These are phyloP conservation scores for Xestia c-nigrum DNA, from an alignment of 2,888 invertebrate species.

Conservation along the genomic window DNA sequence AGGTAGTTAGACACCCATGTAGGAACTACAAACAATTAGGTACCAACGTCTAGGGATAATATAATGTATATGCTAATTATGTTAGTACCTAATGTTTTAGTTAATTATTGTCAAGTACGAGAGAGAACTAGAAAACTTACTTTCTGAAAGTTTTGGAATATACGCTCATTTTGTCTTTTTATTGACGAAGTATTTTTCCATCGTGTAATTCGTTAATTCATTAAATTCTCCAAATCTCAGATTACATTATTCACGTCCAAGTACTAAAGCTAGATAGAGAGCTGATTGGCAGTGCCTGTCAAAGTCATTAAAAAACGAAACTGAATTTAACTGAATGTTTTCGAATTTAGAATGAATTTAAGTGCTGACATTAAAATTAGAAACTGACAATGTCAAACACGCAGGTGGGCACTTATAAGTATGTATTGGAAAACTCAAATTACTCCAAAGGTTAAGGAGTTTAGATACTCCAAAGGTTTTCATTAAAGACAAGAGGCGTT, in stretches of 20 bases:
- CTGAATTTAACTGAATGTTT: background rate
- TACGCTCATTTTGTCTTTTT: background rate
- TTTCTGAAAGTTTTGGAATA: background rate
- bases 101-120: background rate
- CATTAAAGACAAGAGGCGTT: background rate
- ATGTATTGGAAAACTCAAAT: background rate
- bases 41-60: constrained; percentile 19
- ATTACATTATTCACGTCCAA: background rate
- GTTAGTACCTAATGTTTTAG: background rate
- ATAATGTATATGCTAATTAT: constrained; percentile 21
- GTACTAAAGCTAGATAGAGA: background rate
- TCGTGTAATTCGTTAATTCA: too few species aligned
- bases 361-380: too few species aligned
- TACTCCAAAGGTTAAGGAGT: background rate
- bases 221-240: background rate
- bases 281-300: background rate
- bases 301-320: background rate
- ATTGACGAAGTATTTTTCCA: background rate
- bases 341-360: background rate
- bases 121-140: background rate
- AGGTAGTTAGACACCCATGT: constrained; percentile 33
- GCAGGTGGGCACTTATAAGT: background rate
- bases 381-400: too few species aligned
- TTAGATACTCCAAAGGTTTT: background rate
- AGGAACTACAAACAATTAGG: constrained; percentile 38